phyloP scores from a whole-genome alignment of 2,888 invertebrate genomes.

The Endotricha flammealis region DNA sequence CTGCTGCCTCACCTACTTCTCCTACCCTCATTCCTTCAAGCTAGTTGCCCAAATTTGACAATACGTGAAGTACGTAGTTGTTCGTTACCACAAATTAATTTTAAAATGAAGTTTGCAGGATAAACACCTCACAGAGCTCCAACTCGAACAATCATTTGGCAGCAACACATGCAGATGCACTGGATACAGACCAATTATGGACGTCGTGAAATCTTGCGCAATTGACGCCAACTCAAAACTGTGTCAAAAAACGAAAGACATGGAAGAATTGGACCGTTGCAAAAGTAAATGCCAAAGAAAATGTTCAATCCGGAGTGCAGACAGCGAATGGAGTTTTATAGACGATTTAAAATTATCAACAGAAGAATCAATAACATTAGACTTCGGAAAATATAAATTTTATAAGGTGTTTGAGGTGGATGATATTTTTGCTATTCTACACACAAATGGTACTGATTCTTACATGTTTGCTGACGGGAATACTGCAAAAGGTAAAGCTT shows the following conservation, averaged over 20 bases:
- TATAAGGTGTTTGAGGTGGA: conserved; percentile 64
- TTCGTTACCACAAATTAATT: too few species aligned
- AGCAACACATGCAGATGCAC: conserved; percentile 90
- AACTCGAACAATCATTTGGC: conserved; percentile 85
- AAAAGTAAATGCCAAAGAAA: conserved; percentile 39
- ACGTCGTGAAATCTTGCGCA: conserved; percentile 86
- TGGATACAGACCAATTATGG: conserved; percentile 86
- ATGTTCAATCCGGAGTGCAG: conserved; percentile 37
- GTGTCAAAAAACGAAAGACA: conserved; percentile 64
- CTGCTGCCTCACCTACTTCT: too few species aligned
- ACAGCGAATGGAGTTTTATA: conserved; percentile 45
- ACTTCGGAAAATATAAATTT: conserved; percentile 65
- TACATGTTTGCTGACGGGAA: conserved; percentile 83
- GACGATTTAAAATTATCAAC: conserved; percentile 11
- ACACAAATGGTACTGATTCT: conserved; percentile 52
- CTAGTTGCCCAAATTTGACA: too few species aligned
- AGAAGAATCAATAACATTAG: conserved; percentile 53
- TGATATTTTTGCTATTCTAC: conserved; percentile 67
- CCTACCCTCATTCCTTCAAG: too few species aligned
- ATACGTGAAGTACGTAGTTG: too few species aligned
- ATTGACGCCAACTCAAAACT: conserved; percentile 76
- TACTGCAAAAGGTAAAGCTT: conserved; percentile 81
- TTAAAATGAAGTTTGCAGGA: conserved; percentile 68
- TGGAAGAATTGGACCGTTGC: conserved; percentile 52
- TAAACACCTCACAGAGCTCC: conserved; percentile 78